Conservation (phyloP, 2,888 invertebrate species). For the Protodeltote pygarga region DNA sequence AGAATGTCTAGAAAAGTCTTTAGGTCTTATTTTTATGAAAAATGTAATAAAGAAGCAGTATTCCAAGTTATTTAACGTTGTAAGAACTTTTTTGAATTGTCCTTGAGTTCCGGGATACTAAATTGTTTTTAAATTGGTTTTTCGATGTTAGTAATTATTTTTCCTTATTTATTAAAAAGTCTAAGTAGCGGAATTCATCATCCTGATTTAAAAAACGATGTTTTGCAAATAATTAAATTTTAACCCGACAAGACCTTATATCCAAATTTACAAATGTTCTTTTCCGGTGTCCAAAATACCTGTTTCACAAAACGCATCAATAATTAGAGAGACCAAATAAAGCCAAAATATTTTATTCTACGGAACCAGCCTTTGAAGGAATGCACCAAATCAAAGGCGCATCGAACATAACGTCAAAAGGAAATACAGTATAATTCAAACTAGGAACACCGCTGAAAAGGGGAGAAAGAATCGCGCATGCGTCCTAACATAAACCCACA, state of each 20-base stretch:
- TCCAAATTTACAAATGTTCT: too few species aligned
- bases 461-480: conserved; percentile 56
- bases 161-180: too few species aligned
- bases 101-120: too few species aligned
- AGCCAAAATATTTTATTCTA: conserved; percentile 26
- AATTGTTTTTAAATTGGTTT: too few species aligned
- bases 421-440: conserved; percentile 63
- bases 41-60: conserved; percentile 3
- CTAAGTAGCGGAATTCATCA: too few species aligned
- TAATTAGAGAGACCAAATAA: conserved; percentile 10
- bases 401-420: conserved; percentile 59
- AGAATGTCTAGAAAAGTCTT: conserved; percentile 5
- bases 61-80: too few species aligned
- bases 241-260: too few species aligned
- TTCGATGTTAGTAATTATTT: too few species aligned
- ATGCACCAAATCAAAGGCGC: conserved; percentile 59
- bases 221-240: too few species aligned
- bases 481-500: conserved; percentile 51
- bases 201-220: too few species aligned
- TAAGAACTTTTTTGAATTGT: too few species aligned
- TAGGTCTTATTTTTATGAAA: conserved; percentile 6
- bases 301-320: conserved; percentile 1
- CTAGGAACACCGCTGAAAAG: conserved; percentile 46
- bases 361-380: conserved; percentile 45
- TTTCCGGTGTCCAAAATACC: neutral